A percentile compares a stretch with the other conserved stretches of the same genome.
phyloP scores from a whole-genome alignment of 2,888 invertebrate species.

The Dynastes hyllus region DNA sequence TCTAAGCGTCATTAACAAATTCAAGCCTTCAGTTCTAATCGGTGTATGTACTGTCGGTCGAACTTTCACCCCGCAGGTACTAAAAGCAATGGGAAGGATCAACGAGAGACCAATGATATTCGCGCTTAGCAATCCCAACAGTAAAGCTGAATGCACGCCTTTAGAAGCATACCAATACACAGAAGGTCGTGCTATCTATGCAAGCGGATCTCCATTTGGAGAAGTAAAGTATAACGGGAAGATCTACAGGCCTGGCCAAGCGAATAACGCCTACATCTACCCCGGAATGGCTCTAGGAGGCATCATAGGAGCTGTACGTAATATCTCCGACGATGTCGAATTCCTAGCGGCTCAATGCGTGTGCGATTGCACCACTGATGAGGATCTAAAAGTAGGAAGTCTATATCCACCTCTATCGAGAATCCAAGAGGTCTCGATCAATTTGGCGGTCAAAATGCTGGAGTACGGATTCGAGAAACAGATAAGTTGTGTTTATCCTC shows the following conservation, averaged over 20 bases:
- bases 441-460: conserved; percentile 87
- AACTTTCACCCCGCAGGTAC: conserved; percentile 91
- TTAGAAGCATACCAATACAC: conserved; percentile 93
- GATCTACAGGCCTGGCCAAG: conserved; percentile 93
- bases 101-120: conserved; percentile 95
- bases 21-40: conserved; percentile 93
- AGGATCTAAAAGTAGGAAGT: conserved; percentile 87
- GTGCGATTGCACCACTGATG: conserved; percentile 85
- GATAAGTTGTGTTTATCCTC: conserved; percentile 84
- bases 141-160: conserved; percentile 99
- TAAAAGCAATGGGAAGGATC: conserved; percentile 87
- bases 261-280: conserved; percentile 98
- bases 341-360: conserved; percentile 91
- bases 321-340: conserved; percentile 94
- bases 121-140: conserved; percentile 98
- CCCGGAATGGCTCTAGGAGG: conserved; percentile 96
- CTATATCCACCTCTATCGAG: conserved; percentile 92
- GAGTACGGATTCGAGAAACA: conserved; percentile 87
- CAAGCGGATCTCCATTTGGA: conserved; percentile 96
- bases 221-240: conserved; percentile 88
- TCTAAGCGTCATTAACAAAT: conserved; percentile 83
- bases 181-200: conserved; percentile 93
- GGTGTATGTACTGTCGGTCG: conserved; percentile 91
- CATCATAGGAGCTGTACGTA: conserved; percentile 89
- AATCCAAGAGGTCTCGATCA: conserved; percentile 89